Evolutionary conservation across 1,140 invertebrate genomes (phyloP).

Genomic region (Oscheius sp.): DNA sequence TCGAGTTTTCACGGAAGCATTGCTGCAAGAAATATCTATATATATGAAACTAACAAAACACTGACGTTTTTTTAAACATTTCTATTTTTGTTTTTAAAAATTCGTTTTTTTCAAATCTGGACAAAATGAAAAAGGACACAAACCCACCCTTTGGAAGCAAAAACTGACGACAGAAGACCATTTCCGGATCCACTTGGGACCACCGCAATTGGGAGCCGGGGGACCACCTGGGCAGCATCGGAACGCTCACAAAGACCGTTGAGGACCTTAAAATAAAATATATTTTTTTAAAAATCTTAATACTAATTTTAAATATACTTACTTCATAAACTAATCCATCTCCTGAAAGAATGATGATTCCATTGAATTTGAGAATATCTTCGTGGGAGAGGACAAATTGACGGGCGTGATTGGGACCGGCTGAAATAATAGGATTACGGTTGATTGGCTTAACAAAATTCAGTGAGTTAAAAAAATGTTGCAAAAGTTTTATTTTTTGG

Average conservation of each 20-base stretch:
- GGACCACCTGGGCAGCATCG: conserved; percentile 35
- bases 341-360: conserved; percentile 49
- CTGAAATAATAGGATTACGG: conserved; percentile 29
- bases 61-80: too few species aligned
- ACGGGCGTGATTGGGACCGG: conserved; percentile 37
- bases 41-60: too few species aligned
- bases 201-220: conserved; percentile 41
- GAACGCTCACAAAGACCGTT: conserved; percentile 41
- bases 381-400: conserved; percentile 28
- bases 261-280: conserved; percentile 38
- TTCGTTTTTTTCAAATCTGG: neutral
- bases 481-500: too few species aligned
- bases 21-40: too few species aligned
- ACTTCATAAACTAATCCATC: conserved; percentile 51
- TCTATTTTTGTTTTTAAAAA: too few species aligned
- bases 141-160: conserved; percentile 12
- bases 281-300: too few species aligned
- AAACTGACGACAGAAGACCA: conserved; percentile 49
- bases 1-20: too few species aligned
- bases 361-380: conserved; percentile 45
- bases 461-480: too few species aligned
- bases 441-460: too few species aligned
- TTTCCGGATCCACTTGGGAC: conserved; percentile 51
- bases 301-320: too few species aligned
- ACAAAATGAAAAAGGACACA: neutral